Base-by-base conservation (phyloP, 2,888 invertebrate genomes). In the Philhelius pedissequus region DNA sequence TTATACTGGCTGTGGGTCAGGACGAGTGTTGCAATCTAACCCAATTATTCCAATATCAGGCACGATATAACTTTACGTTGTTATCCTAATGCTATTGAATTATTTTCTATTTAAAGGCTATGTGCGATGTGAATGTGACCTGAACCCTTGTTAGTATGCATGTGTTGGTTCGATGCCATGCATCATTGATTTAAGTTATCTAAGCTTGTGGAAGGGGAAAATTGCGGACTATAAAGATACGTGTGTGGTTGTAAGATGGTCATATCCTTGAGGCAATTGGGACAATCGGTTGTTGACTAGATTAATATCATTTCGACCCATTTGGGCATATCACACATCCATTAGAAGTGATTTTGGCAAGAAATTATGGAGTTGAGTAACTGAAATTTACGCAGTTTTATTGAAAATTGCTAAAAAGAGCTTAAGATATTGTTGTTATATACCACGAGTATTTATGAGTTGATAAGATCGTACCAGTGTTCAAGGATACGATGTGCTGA, bases 41-140 rank as follows among this genome's bases (percentile, higher is more conserved):
- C 80, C 68, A 84, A 84, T 80, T 80, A 84, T 80, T 84, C 80
- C 74, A 79, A 74, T 83, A 78, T 64, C 83, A 76, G 66, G 58
- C 81, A 76, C 32, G 56, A 76, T 73, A 73, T 62, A 77, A 38
- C 71, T 58, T 64, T 30, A 45, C 62, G 75, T 62, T 66, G 75
- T 71, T 80, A 75, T 68, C 84, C 54, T 71, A 71, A 84, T 66
- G 71, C 68, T 54, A 66, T 80, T 71, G 79, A 78, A 78, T 83
- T 83, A 75, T 70, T 74, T 79, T 52, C 74, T 43, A 69, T 69
- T 83, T 58, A 83, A 70, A 62, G 82, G 73, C 64, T 54, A 60
- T 69, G 43, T 40, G 15, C 18, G 27, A 62, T 62, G 62, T 43
- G 40, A 22, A 40, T 50, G 38, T 9, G 27, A 9, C 54, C 9